Evolutionary conservation across 2,113 vertebrate genomes (phyloP), one percentile per base, ranked within the genome.

Genomic region (Erinaceus europaeus): DNA sequence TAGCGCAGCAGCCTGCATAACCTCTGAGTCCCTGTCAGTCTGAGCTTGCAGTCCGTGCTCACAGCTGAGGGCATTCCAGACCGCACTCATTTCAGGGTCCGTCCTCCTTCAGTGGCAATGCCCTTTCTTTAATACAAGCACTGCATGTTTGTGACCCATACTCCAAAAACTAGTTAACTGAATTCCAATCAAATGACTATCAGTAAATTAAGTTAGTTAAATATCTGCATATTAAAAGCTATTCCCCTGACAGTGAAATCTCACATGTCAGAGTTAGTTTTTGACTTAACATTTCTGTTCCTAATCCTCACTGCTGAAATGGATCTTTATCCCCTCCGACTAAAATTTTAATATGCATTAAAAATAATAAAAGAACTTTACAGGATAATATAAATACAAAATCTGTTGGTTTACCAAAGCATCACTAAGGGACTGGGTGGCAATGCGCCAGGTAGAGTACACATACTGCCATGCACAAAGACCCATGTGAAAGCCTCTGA

Each of bases 261-360:
- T 18, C 32, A 62, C 9, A 87, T 0, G 5, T 12, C 32, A 32
- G 0, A 20, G 32, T 23, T 42, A 46, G n/a, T 55, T 50, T 80
- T 64, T 27, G 9, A n/a, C 9, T 69, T 82, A 68, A 65, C 64
- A 8, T 77, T 90, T 73, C 36, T 38, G 4, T 75, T 82, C 4
- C 34, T 85, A 71, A 82, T 55, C 29, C 25, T 23, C 29, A 55
- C 11, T 34, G 69, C 46, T 90, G 18, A 77, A n/a, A 50, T n/a
- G 40, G 21, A 1, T 75, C 20, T 10, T 86, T 48, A 53, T 17
- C 18, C 32, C 65, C 18, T 79, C 10, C 38, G 61, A n/a, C 34
- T 80, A 62, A 23, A 89, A 81, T 82, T 82, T 82, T 5, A 92
- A 83, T 2, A 64, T 9, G 80, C 6, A n/a, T 40, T 20, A n/a